Evolutionary conservation across 2,113 vertebrate genomes (phyloP).

Genomic region (Macquaria australasica): DNA sequence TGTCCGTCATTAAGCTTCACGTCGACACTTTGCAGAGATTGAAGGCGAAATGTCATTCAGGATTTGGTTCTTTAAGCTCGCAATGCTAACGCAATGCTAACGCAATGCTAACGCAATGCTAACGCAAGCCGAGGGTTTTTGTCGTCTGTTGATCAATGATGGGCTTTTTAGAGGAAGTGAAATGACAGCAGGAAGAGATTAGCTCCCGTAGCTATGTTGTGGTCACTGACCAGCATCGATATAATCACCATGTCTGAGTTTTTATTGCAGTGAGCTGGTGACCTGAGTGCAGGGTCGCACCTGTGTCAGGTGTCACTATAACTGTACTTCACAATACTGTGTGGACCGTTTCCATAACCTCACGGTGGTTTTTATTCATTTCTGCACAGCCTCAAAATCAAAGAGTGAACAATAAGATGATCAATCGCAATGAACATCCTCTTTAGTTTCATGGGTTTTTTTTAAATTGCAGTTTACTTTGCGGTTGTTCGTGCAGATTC

Average conservation of each 20-base stretch:
- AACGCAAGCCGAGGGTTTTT: background rate
- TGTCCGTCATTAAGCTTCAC: background rate
- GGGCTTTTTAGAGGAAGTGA: constrained; percentile 45
- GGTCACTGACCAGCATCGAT: too few relatives aligned
- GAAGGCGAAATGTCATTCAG: background rate
- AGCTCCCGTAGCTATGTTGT: background rate
- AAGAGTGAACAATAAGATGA: background rate
- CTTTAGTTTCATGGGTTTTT: background rate
- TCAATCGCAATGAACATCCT: background rate
- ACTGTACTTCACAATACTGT: background rate
- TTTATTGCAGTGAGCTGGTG: too few relatives aligned
- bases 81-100: background rate
- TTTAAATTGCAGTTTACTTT: background rate
- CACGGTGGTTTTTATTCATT: background rate
- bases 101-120: background rate
- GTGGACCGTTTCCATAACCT: background rate
- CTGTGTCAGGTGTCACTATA: background rate
- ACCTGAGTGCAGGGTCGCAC: too few relatives aligned
- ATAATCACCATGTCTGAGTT: too few relatives aligned
- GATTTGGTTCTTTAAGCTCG: background rate
- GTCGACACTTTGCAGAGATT: fast-evolving
- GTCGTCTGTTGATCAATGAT: background rate
- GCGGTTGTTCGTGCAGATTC: background rate
- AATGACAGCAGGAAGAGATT: background rate
- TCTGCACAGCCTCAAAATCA: background rate